Conservation (phyloP, 1,140 invertebrate genomes). For the Leptinotarsa undecemlineata region DNA sequence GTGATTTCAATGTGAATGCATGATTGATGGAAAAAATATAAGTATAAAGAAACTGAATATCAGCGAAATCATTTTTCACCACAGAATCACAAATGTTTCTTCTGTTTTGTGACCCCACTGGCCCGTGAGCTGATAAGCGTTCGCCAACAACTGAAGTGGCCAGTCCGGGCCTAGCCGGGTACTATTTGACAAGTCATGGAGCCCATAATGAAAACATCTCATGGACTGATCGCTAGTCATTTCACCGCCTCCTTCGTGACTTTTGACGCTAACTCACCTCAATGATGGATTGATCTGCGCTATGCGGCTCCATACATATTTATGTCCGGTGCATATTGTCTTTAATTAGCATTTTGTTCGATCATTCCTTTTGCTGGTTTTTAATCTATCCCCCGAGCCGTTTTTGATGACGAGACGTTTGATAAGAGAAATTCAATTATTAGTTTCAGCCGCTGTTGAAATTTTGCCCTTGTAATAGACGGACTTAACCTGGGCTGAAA, state of each 20-base stretch:
- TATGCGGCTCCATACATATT: conserved; percentile 48
- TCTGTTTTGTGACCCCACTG: no score
- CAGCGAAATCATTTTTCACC: no score
- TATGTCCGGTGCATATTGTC: conserved; percentile 46
- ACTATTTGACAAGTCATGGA: conserved; percentile 54
- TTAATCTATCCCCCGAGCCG: background rate
- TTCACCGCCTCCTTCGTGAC: conserved; percentile 55
- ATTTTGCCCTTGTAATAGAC: background rate
- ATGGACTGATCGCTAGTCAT: conserved; percentile 55
- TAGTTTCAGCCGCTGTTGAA: background rate
- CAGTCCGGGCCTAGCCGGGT: conserved; percentile 47
- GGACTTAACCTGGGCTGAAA: background rate
- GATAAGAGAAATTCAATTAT: conserved; percentile 7
- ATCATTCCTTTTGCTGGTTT: conserved; percentile 41
- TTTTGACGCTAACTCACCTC: conserved; percentile 53
- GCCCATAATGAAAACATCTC: conserved; percentile 56
- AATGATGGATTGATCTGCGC: conserved; percentile 50
- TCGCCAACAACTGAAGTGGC: conserved; percentile 20
- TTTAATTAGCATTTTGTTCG: conserved; percentile 53
- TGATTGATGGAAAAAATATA: no score
- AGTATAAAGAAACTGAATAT: no score
- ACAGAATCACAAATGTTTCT: no score
- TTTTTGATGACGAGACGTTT: background rate
- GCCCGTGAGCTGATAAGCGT: background rate
- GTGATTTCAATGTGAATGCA: no score